Base-by-base conservation (phyloP, 2,888 invertebrate genomes). In the Yponomeuta sedellus region DNA sequence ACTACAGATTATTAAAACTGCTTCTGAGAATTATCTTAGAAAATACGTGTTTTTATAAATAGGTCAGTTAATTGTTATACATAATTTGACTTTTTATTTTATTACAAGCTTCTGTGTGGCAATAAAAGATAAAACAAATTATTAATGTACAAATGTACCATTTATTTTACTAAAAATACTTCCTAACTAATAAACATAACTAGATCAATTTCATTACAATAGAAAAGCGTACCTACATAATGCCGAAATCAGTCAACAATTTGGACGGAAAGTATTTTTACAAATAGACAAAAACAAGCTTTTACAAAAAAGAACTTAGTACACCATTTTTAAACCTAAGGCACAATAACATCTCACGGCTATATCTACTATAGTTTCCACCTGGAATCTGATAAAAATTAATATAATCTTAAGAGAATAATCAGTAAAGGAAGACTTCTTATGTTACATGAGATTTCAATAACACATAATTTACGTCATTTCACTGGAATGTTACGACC, bases 231-330 rank as follows among this genome's bases (percentile, higher is more conserved):
- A 78, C n/a, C n/a, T n/a, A n/a, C 71, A 8, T 34, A 34, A 34
- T 76, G 74, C 78, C 78, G n/a, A n/a, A 75, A 79, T 86, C 87
- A 88, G 88, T 88, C 86, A 71, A 85, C 81, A 39, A 62, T 83
- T 82, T 86, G 89, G 88, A 89, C 88, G 88, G 85, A 75, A 62
- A 28, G 25, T 10, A 62, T n/a, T 19, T 39, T 39, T 34, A 62
- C 39, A 62, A 25, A 62, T 59, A 11, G 19, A 52, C 12, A 52
- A 44, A 12, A 25, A 19, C 22, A 25, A 19, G 12, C 59, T 19
- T 59, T 20, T 20, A 22, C 59, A 52, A 12, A 16, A 52, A 52
- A 59, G 25, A 52, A 52, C 44, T 16, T 52, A n/a, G n/a, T n/a
- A 52, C 44, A 52, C 44, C 44, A 52, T 5, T 52, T 52, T 52